Evolutionary conservation across 2,113 vertebrate genomes (phyloP).

Genomic region (Ptyas mucosa): DNA sequence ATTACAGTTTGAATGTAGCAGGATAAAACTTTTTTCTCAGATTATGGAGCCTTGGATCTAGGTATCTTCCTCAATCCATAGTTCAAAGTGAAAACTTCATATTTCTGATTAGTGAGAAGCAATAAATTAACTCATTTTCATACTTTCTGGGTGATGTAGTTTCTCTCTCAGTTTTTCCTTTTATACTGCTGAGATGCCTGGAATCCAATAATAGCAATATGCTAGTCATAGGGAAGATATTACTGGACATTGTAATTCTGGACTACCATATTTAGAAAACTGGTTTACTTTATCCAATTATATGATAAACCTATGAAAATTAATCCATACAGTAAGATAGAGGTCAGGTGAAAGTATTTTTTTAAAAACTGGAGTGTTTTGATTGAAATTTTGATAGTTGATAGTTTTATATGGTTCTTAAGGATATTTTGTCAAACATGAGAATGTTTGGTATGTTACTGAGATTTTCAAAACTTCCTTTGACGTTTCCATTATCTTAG

Average conservation of each 20-base stretch:
- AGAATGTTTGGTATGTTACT: neutral
- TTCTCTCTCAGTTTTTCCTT: neutral
- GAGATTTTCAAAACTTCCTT: neutral
- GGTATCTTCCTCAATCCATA: neutral
- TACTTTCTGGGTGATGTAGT: neutral
- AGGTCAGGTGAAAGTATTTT: neutral
- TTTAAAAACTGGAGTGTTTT: neutral
- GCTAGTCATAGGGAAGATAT: neutral
- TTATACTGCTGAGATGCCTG: neutral
- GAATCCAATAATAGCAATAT: neutral
- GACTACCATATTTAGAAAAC: neutral
- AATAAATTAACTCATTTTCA: neutral
- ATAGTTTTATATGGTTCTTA: neutral
- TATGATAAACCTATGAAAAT: neutral
- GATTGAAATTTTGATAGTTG: neutral
- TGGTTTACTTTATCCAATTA: neutral
- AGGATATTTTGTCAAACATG: neutral
- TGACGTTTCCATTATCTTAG: neutral
- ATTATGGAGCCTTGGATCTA: neutral
- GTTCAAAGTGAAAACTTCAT: neutral
- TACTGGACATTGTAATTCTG: neutral
- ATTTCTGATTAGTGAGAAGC: neutral
- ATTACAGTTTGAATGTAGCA: neutral
- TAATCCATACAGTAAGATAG: neutral
- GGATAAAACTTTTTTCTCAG: neutral